Percentiles rank a stretch among this genome's conserved stretches.
These are phyloP conservation scores for Dyspetes luteomarginatus DNA, from an alignment of 2,888 invertebrate species.

Conservation along the genomic window DNA sequence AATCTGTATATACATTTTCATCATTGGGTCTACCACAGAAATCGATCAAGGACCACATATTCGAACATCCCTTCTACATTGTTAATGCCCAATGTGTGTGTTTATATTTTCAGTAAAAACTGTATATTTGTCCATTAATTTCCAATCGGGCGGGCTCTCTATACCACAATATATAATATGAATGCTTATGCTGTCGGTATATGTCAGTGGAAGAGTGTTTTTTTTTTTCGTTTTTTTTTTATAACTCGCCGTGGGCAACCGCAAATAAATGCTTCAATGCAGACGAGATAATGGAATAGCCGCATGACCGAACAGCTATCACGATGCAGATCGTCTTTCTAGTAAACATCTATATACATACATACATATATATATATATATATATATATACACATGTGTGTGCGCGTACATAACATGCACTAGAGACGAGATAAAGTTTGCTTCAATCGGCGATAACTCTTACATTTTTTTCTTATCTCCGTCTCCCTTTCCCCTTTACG, in stretches of 20 bases:
- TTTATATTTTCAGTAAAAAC: slow-evolving; percentile 29
- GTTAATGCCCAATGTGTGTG: neutral
- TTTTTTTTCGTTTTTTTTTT: slow-evolving; percentile 58
- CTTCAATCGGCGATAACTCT: slow-evolving; percentile 38
- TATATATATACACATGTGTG: neutral
- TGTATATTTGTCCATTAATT: slow-evolving; percentile 61
- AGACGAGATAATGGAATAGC: slow-evolving; percentile 64
- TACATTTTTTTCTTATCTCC: slow-evolving; percentile 35
- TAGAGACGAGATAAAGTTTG: slow-evolving; percentile 45
- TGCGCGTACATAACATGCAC: neutral
- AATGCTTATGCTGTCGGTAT: neutral
- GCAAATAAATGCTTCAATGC: slow-evolving; percentile 63
- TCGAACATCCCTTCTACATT: neutral
- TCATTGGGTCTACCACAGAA: neutral
- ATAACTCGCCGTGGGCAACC: slow-evolving; percentile 59
- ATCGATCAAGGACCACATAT: neutral
- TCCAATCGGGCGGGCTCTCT: slow-evolving; percentile 41
- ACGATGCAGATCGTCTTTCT: slow-evolving; percentile 44
- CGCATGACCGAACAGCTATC: slow-evolving; percentile 55
- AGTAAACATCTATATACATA: slow-evolving; percentile 22
- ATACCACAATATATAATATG: slow-evolving; percentile 4
- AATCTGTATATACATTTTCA: neutral
- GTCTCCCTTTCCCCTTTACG: neutral
- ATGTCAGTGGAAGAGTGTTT: slow-evolving; percentile 51
- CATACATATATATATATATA: neutral